phyloP scores from a whole-genome alignment of 1,140 invertebrate species.

The Lordiphosa mommai region DNA sequence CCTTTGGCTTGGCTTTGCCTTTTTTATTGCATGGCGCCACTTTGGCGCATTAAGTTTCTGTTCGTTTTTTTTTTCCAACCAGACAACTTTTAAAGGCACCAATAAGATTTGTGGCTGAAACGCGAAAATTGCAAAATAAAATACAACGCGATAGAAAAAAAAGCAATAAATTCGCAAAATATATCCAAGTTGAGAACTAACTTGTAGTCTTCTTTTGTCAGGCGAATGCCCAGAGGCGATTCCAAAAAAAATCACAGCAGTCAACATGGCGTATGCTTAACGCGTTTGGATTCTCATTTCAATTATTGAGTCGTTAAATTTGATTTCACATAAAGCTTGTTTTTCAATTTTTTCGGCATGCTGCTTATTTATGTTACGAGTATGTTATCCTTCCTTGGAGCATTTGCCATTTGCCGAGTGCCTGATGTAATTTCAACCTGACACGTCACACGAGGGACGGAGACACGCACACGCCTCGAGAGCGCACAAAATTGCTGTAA shows the following conservation, averaged over 20 bases:
- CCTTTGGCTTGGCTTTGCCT: conserved; percentile 1
- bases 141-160: too few species aligned
- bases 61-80: conserved; percentile 27
- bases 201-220: neutral
- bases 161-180: conserved; percentile 4
- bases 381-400: conserved; percentile 52
- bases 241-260: conserved; percentile 15
- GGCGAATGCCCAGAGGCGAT: conserved; percentile 10
- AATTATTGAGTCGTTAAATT: conserved; percentile 76
- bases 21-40: conserved; percentile 25
- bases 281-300: conserved; percentile 35
- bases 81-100: conserved; percentile 48
- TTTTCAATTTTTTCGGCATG: conserved; percentile 54
- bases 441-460: conserved; percentile 60
- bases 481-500: conserved; percentile 71
- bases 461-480: conserved; percentile 31
- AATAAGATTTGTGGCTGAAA: conserved; percentile 49
- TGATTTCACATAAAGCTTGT: conserved; percentile 58
- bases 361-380: conserved; percentile 57
- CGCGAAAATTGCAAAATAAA: conserved; percentile 48
- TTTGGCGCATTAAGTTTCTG: conserved; percentile 41
- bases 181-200: neutral
- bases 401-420: conserved; percentile 56
- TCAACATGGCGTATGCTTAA: conserved; percentile 38
- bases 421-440: conserved; percentile 76